Evolutionary conservation across 2,113 vertebrate species (phyloP), one percentile per base, ranked within the genome.

Genomic region (Alectura lathami): DNA sequence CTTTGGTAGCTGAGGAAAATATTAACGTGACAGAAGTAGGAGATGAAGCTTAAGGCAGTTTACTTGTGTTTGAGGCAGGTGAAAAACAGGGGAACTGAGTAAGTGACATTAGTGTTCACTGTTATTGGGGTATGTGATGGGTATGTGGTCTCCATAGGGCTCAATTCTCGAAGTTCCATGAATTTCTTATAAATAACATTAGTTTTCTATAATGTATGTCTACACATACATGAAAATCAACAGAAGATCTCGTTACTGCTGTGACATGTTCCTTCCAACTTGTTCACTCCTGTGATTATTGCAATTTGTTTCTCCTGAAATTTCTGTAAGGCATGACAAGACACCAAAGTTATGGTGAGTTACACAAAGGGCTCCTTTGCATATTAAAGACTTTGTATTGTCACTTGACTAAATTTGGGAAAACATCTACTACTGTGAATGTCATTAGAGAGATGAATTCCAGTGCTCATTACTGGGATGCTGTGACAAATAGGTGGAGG

Each of bases 341-440:
- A 67, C 93, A 83, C 95, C 93, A 40, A 75, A 96, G 94, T 94
- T 96, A 17, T 17, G 79, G 72, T 13, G 96, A 91, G 88, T 43
- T 72, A 14, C 91, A 94, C 93, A 72, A 94, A 90, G 88, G 83
- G 3, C 87, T 96, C 87, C 85, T 97, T 96, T 96, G 96, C 96
- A 93, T 94, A 91, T 88, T 96, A 95, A 96, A 96, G 93, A 94
- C 93, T 51, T 67, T 0, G 72, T 9, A 32, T 86, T 96, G 95
- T 97, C 94, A 90, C 93, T 95, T 48, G 87, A 80, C 79, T 94
- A 88, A 90, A 93, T 96, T 96, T 96, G 94, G 95, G 91, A 93
- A 38, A 88, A 32, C 93, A 83, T 89, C 89, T 81, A 74, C 42
- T 74, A 56, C 94, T 29, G 95, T 5, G 94, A 89, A 92, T 56